A percentile compares a stretch with the other conserved stretches of the same genome.
These are phyloP conservation scores for Tillus elongatus DNA, from an alignment of 2,888 invertebrate genomes.

Conservation along the genomic window DNA sequence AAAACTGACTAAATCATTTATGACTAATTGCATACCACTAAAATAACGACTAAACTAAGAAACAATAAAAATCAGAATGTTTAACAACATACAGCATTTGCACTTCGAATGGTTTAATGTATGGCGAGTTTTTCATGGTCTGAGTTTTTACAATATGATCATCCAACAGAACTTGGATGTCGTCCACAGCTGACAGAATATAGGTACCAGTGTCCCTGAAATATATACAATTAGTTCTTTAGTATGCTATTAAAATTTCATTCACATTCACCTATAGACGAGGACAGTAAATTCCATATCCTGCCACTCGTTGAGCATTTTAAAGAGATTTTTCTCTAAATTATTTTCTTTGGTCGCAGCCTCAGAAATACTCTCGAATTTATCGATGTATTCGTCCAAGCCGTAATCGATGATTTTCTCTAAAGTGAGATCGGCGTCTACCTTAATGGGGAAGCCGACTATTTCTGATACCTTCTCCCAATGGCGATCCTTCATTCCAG, in stretches of 20 bases:
- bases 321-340: constrained; percentile 76
- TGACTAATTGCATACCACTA: no score
- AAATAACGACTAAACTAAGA: constrained; percentile 11
- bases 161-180: constrained; percentile 85
- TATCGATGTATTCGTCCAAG: constrained; percentile 75
- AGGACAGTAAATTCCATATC: constrained; percentile 66
- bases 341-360: constrained; percentile 94
- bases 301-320: constrained; percentile 89
- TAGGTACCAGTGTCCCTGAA: constrained; percentile 79
- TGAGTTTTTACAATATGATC: constrained; percentile 96
- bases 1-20: no score
- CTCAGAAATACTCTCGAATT: constrained; percentile 87
- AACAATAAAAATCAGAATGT: constrained; percentile 1
- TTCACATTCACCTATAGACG: constrained; percentile 52
- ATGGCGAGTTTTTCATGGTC: constrained; percentile 95
- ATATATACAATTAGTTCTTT: constrained; percentile 15
- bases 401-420: constrained; percentile 85
- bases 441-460: constrained; percentile 83
- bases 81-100: constrained; percentile 57
- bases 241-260: no score
- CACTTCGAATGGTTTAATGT: constrained; percentile 88
- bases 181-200: constrained; percentile 83
- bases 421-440: constrained; percentile 72
- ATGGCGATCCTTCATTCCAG: constrained; percentile 83
- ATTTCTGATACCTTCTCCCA: constrained; percentile 94